Base-by-base conservation (phyloP, 2,113 vertebrate genomes). In the human region DNA sequence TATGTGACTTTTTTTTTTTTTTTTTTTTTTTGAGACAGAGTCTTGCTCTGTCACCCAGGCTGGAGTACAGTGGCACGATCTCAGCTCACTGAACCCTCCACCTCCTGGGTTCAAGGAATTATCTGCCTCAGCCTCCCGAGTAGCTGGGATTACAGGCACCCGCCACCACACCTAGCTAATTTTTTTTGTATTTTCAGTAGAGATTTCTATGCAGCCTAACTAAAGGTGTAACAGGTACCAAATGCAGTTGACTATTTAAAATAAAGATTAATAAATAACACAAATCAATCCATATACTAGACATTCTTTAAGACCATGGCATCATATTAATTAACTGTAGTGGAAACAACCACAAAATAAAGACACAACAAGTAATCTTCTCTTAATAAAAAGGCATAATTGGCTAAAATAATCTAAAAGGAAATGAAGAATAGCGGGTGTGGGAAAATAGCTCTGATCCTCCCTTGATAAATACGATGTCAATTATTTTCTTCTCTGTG, bases 401-500 rank as follows among this genome's bases (percentile, higher is more conserved):
- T 89, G 45, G 68, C 23, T 68, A 79, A 95, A 90, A 95, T 79
- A 11, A 1, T 88, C 32, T 48, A 78, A 90, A 96, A 97, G 45
- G 27, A 90, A 89, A 73, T 9, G 4, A 59, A 79, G 30, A 89
- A 64, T 27, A 76, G 8, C 9, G 91, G 38, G 20, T 79, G 9
- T 35, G 78, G 78, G 64, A 25, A 86, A 93, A 97, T 11, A 30
- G 35, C 35, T 97, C 75, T 23, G 20, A n/a, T 93, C n/a, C 17
- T 96, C 50, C 66, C 82, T 78, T 78, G 61, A 59, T 22, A 86
- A 78, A 92, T 57, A 76, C 27, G 64, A 78, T 73, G 64, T 68
- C 68, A 89, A 82, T 95, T 89, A 89, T 64, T 93, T 90, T 94
- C 87, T 95, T 73, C 81, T 79, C 40, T 72, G 68, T 80, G 17